These are phyloP conservation scores for Pelecanoides urinatrix DNA, from an alignment of 2,113 vertebrate species.

Conservation along the genomic window DNA sequence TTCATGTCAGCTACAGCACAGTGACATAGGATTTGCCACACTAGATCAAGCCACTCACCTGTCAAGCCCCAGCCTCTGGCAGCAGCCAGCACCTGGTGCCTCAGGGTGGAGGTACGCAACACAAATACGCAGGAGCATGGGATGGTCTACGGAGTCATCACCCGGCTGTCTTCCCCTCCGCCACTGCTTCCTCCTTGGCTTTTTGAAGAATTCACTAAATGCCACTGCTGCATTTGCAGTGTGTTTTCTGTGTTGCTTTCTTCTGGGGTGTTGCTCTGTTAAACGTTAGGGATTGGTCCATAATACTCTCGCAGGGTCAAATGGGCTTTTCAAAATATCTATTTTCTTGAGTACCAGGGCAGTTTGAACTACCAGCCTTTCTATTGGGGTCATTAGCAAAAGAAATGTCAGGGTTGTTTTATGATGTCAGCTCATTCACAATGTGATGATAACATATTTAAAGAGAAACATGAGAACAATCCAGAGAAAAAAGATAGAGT, in stretches of 20 bases:
- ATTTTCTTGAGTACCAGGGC: not conserved
- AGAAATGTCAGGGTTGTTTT: not conserved
- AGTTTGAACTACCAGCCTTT: rapidly evolving
- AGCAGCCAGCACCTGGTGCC: rapidly evolving
- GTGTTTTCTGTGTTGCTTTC: not conserved
- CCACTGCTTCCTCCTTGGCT: not conserved
- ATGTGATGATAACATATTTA: not conserved
- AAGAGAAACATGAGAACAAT: not conserved
- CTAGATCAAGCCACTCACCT: not conserved
- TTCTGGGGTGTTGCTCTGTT: not conserved
- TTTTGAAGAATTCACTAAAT: not conserved
- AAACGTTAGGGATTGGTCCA: not conserved
- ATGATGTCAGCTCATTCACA: not conserved
- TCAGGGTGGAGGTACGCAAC: rapidly evolving
- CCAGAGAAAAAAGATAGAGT: not conserved
- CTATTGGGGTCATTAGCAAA: not conserved
- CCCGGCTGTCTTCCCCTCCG: not conserved
- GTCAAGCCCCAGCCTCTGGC: not conserved
- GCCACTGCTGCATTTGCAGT: not conserved
- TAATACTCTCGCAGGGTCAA: not conserved
- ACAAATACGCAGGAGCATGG: not conserved
- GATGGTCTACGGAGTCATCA: not conserved
- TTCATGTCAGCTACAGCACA: not conserved
- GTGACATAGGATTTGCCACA: not conserved
- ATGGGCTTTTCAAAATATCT: not conserved